Evolutionary conservation across 2,113 vertebrate species (phyloP).

Genomic region (Protobothrops mucrosquamatus): DNA sequence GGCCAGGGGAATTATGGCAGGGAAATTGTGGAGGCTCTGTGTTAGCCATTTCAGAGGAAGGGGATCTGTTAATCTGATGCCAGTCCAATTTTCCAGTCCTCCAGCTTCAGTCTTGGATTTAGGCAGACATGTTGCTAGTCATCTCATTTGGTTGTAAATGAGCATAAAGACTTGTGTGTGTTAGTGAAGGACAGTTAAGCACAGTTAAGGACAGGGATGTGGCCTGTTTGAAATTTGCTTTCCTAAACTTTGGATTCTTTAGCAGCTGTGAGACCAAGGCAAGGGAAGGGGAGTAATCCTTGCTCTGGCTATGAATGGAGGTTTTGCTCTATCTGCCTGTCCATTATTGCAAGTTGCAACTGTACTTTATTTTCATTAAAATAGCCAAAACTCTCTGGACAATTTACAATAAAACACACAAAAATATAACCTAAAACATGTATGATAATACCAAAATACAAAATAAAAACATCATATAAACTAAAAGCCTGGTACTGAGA

Average conservation of each 20-base stretch:
- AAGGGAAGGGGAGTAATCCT: background rate
- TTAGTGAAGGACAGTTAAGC: no score
- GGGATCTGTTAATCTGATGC: no score
- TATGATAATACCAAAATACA: background rate
- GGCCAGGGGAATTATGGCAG: no score
- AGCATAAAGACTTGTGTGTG: constrained; percentile 59
- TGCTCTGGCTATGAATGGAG: background rate
- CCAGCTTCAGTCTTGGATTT: no score
- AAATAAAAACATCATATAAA: background rate
- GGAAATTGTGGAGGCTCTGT: no score
- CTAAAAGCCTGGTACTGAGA: background rate
- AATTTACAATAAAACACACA: background rate
- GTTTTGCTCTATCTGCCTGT: background rate
- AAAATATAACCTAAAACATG: background rate
- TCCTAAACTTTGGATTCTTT: background rate
- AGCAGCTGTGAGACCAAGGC: background rate
- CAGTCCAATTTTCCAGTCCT: no score
- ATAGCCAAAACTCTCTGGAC: background rate
- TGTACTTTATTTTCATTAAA: background rate
- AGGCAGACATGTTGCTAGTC: no score
- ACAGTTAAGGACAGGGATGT: no score
- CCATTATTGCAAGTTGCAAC: background rate
- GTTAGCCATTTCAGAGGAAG: no score
- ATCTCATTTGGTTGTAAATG: no score
- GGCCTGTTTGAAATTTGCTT: background rate